Percentiles rank a stretch among this genome's conserved stretches.
Conservation (phyloP, 2,113 vertebrate genomes). For the Mobula hypostoma region DNA sequence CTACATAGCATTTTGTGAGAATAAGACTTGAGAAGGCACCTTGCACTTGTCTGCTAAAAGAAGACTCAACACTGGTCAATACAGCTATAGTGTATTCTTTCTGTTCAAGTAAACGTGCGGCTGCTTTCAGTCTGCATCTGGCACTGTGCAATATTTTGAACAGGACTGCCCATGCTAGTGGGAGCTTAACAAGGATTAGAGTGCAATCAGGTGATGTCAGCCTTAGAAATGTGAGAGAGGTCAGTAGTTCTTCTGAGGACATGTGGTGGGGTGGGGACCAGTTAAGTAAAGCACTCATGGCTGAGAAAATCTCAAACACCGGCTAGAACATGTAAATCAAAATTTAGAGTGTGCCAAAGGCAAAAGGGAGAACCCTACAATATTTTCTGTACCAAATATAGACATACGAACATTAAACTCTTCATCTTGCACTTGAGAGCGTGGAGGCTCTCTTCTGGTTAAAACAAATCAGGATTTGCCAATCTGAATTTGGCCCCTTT, state of each 20-base stretch:
- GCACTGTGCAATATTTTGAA: not conserved
- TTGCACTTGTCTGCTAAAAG: not conserved
- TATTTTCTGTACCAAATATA: not conserved
- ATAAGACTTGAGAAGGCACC: not conserved
- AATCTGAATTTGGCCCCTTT: not conserved
- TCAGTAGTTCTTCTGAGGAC: constrained; percentile 58
- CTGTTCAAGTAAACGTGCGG: not conserved
- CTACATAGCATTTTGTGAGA: no score
- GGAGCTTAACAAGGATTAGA: not conserved
- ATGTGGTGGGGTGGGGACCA: constrained; percentile 45
- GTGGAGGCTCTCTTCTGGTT: not conserved
- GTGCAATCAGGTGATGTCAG: constrained; percentile 38
- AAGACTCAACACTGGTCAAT: not conserved
- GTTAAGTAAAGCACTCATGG: constrained; percentile 45
- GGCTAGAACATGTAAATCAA: not conserved
- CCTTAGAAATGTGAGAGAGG: constrained; percentile 57
- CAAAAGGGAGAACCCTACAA: not conserved
- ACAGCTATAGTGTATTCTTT: not conserved
- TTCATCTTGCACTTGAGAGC: not conserved
- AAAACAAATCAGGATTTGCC: not conserved
- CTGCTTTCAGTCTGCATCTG: not conserved
- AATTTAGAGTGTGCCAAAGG: not conserved
- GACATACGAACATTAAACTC: not conserved
- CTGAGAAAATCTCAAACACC: constrained; percentile 46
- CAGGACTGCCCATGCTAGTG: not conserved